Evolutionary conservation across 2,113 vertebrate species (phyloP).

Genomic region (Cyphomyrus plagiostoma): DNA sequence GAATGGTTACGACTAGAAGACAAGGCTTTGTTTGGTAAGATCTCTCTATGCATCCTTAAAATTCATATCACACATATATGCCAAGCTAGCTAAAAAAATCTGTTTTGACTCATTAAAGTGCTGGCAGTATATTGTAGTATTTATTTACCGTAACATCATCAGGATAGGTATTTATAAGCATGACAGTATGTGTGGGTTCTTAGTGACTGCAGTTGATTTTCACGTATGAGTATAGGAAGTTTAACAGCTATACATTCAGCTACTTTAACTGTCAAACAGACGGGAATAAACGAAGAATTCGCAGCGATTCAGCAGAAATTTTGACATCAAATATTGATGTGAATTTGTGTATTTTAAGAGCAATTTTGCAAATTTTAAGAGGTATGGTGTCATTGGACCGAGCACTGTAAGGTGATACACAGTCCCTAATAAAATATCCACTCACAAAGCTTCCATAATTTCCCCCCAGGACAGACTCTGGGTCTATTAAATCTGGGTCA

Average conservation of each 20-base stretch:
- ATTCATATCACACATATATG: background rate
- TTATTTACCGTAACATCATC: background rate
- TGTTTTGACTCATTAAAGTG: background rate
- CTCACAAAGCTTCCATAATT: background rate
- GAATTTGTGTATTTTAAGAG: background rate
- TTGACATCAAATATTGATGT: background rate
- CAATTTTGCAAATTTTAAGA: background rate
- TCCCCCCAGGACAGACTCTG: background rate
- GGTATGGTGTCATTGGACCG: background rate
- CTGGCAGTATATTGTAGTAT: background rate
- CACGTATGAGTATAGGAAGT: constrained; percentile 29
- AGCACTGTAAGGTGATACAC: background rate
- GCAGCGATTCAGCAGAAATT: constrained; percentile 28
- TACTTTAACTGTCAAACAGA: constrained; percentile 30
- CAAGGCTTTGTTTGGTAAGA: background rate
- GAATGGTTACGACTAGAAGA: background rate
- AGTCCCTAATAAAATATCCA: background rate
- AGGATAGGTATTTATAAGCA: background rate
- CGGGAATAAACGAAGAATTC: constrained; percentile 25
- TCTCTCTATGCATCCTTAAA: background rate
- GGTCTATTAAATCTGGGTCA: background rate
- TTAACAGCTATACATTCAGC: constrained; percentile 10
- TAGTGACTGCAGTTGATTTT: constrained; percentile 19
- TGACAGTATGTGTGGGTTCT: background rate
- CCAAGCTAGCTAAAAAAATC: background rate